phyloP scores from a whole-genome alignment of 2,888 invertebrate species.

The Drosophila dives region DNA sequence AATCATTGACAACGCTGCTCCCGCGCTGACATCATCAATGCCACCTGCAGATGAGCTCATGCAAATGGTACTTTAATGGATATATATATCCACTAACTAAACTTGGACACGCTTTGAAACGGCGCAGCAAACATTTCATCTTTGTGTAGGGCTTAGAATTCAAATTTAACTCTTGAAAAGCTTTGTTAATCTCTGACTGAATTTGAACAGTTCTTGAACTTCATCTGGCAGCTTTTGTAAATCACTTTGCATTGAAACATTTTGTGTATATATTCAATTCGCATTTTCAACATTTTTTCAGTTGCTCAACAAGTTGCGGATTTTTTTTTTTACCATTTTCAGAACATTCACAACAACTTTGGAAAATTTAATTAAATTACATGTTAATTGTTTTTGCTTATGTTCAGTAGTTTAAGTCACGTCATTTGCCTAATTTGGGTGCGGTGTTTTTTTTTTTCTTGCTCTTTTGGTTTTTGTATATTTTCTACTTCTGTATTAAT shows the following conservation, averaged over 20 bases:
- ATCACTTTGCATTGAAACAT: constrained; percentile 43
- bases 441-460: constrained; percentile 43
- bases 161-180: not conserved
- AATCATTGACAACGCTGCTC: constrained; percentile 30
- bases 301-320: constrained; percentile 37
- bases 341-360: constrained; percentile 14
- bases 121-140: constrained; percentile 31
- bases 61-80: constrained; percentile 64
- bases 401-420: constrained; percentile 64
- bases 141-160: constrained; percentile 6
- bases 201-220: not conserved
- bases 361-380: constrained; percentile 44
- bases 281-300: constrained; percentile 46
- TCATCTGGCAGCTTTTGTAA: constrained; percentile 13
- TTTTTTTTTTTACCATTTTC: constrained; percentile 16
- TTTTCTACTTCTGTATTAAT: constrained; percentile 18
- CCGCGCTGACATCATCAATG: constrained; percentile 38
- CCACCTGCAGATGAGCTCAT: constrained; percentile 47
- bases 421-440: constrained; percentile 51
- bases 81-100: constrained; percentile 6
- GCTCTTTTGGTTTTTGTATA: constrained; percentile 6
- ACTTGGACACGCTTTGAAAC: constrained; percentile 55
- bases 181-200: not conserved
- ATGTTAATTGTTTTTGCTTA: constrained; percentile 72
- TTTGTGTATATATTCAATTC: constrained; percentile 31